A percentile compares a stretch with the other conserved stretches of the same genome.
phyloP scores from a whole-genome alignment of 1,140 invertebrate species.

The Drosophila sp. region DNA sequence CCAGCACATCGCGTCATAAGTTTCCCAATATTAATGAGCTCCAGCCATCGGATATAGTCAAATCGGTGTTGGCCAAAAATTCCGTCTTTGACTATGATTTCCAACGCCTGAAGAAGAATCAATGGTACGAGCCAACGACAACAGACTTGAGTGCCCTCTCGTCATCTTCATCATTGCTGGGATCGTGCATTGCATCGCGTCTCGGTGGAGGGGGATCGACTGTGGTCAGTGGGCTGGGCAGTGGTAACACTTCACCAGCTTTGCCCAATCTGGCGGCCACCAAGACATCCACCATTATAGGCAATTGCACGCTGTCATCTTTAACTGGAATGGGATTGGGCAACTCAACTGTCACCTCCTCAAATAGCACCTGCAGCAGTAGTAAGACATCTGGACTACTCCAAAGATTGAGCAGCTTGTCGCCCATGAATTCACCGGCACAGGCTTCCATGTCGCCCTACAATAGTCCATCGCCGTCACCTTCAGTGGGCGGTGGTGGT shows the following conservation, averaged over 20 bases:
- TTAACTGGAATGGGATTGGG: slow-evolving; percentile 7
- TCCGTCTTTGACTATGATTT: slow-evolving; percentile 98
- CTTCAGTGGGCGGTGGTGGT: slow-evolving; percentile 49
- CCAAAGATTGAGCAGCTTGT: slow-evolving; percentile 73
- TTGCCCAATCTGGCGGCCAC: slow-evolving; percentile 79
- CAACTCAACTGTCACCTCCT: slow-evolving; percentile 23
- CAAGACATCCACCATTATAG: slow-evolving; percentile 70
- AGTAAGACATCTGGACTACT: slow-evolving; percentile 60
- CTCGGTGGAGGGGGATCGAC: neutral
- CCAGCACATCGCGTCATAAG: slow-evolving; percentile 86
- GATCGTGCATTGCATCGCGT: neutral
- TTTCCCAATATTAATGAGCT: slow-evolving; percentile 89
- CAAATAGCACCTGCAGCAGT: slow-evolving; percentile 20
- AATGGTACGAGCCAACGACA: slow-evolving; percentile 90
- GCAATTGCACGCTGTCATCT: slow-evolving; percentile 45
- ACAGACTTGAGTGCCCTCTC: slow-evolving; percentile 53
- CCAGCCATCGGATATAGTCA: slow-evolving; percentile 96
- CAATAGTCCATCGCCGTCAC: slow-evolving; percentile 77
- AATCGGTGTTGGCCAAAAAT: slow-evolving; percentile 94
- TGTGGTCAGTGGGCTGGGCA: slow-evolving; percentile 42
- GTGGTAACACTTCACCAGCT: slow-evolving; percentile 75
- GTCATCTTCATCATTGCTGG: slow-evolving; percentile 22
- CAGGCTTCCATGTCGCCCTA: slow-evolving; percentile 81
- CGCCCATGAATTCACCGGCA: slow-evolving; percentile 80
- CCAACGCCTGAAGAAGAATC: slow-evolving; percentile 94